Evolutionary conservation across 1,140 invertebrate species (phyloP).

Genomic region (Solen grandis): DNA sequence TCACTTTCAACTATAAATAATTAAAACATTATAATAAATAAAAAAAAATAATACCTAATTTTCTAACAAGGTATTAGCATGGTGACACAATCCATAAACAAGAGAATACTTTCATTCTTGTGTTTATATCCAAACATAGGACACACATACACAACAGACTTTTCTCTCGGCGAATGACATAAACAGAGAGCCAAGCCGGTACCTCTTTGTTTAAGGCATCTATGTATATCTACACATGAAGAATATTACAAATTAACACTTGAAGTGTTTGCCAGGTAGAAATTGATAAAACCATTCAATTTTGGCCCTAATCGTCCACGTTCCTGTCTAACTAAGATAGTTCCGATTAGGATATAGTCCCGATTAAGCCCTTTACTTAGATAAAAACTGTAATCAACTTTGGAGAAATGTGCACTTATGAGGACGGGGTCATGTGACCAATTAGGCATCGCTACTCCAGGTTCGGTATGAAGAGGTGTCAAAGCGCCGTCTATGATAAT

Average conservation of each 20-base stretch:
- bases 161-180: no score
- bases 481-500: no score
- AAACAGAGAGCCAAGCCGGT: no score
- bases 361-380: conserved; percentile 32
- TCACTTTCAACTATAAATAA: no score
- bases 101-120: background rate
- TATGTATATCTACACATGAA: conserved; percentile 19
- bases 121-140: background rate
- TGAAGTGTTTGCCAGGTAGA: conserved; percentile 50
- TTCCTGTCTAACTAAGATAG: conserved; percentile 49
- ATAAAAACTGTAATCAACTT: conserved; percentile 50
- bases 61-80: conserved; percentile 1
- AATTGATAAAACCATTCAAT: conserved; percentile 55
- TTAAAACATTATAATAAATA: conserved; percentile 31
- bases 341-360: conserved; percentile 22
- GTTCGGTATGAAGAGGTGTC: no score
- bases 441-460: conserved; percentile 29
- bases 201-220: no score
- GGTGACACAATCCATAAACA: background rate
- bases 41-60: conserved; percentile 25
- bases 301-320: conserved; percentile 50
- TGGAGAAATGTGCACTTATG: conserved; percentile 33
- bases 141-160: background rate
- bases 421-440: conserved; percentile 31
- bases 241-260: conserved; percentile 57